Evolutionary conservation across 2,888 invertebrate species (phyloP), one percentile per base, ranked within the genome.

Genomic region (Oligia latruncula): DNA sequence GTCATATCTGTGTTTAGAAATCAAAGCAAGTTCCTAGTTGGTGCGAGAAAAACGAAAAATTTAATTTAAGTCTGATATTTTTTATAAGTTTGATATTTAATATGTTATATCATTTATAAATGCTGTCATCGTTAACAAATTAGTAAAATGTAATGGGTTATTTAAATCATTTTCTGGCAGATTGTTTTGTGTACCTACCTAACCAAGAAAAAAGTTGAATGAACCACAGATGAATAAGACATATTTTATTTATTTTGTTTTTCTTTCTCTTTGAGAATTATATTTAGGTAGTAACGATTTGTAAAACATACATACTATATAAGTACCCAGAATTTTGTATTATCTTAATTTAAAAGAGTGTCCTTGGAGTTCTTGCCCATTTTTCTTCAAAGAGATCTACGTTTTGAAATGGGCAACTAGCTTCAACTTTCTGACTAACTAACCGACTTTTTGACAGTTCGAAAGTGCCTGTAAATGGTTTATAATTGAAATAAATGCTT

Each of bases 1-100:
- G 80, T 85, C 87, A 90, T 90, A 90, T 88, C 83, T 87, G 79
- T 83, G 78, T 87, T 83, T 82, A 80, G 81, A 88, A 84, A 89
- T 88, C 88, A 83, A 75, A 80, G 78, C 84, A 86, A 83, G 80
- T 83, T 82, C 81, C 55, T 76, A 13, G 62, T 72, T 78, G 66
- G 68, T 82, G 68, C 68, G 40, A 70, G 15, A 43, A 68, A 68
- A 71, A 52, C 23, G n/a, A 73, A 72, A 78, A 60, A 52, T 60
- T 6, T 82, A 71, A 35, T 55, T 52, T 65, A 2, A 1, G 23
- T n/a, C 6, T 23, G 5, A 64, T 40, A 49, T 67, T 49, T 55
- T 52, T 40, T 64, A 58, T 58, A 66, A 67, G 29, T 29, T 29
- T 29, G 29, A 55, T 62, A 46, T 55, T 62, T 70, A 75, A 29